phyloP scores from a whole-genome alignment of 2,797 vertebrate genomes.

The Podargus strigoides region DNA sequence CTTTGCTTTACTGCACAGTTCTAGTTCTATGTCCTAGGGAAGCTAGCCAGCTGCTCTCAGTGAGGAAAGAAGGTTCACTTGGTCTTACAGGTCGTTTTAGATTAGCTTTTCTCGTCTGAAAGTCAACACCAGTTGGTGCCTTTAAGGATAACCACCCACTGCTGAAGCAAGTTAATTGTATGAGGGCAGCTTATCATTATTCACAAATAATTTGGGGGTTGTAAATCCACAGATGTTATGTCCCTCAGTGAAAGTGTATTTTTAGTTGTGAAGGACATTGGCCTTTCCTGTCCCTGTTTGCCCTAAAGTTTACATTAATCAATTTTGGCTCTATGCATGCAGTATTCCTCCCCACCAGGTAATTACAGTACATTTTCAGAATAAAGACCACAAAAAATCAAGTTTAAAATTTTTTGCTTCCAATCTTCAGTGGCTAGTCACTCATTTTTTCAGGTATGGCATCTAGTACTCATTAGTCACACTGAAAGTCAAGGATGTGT shows the following conservation, averaged over 20 bases:
- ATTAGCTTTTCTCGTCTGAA: conserved; percentile 6
- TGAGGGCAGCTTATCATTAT: conserved; percentile 51
- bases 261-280: conserved; percentile 49
- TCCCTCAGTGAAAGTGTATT: conserved; percentile 38
- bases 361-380: conserved; percentile 56
- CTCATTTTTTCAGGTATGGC: not conserved
- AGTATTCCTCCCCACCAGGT: conserved; percentile 32
- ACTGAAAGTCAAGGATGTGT: not conserved
- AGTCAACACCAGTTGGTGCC: not conserved
- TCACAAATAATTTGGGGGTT: conserved; percentile 60
- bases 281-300: conserved; percentile 65
- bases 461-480: not conserved
- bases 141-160: not conserved
- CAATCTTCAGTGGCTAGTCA: not conserved
- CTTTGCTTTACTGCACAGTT: not conserved
- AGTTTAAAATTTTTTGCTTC: conserved; percentile 33
- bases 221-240: conserved; percentile 46
- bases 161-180: conserved; percentile 53
- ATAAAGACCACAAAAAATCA: not conserved
- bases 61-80: not conserved
- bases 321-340: conserved; percentile 39
- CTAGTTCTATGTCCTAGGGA: not conserved
- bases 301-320: conserved; percentile 74
- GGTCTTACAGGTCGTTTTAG: not conserved
- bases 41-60: not conserved